Conservation (phyloP, 2,113 vertebrate genomes). For the Tachycineta bicolor region DNA sequence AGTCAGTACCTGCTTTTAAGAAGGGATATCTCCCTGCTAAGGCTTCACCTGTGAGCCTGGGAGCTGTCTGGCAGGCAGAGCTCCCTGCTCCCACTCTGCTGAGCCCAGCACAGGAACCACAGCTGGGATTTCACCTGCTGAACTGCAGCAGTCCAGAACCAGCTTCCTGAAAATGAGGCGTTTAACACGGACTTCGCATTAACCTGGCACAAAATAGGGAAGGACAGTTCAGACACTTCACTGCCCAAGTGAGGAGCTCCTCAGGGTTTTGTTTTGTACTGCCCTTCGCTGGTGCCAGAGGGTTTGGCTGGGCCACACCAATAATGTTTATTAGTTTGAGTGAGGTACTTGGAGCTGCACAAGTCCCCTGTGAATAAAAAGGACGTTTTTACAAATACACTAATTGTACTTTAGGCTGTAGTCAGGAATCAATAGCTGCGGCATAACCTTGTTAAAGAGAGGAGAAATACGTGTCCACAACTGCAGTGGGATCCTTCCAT, state of each 20-base stretch:
- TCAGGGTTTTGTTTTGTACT: background rate
- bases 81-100: accelerated
- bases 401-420: background rate
- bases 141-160: background rate
- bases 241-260: background rate
- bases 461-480: constrained; percentile 20
- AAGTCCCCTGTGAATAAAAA: constrained; percentile 29
- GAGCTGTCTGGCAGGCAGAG: background rate
- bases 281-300: background rate
- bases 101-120: background rate
- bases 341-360: background rate
- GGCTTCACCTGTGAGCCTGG: background rate
- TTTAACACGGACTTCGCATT: background rate
- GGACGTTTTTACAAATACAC: background rate
- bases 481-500: background rate
- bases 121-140: background rate
- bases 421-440: constrained; percentile 41
- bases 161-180: background rate
- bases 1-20: background rate
- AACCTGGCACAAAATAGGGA: background rate
- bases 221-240: background rate
- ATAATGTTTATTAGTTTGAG: background rate
- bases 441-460: constrained; percentile 16
- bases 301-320: background rate
- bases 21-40: background rate